Evolutionary conservation across 2,888 invertebrate species (phyloP).

Genomic region (Nemapogon koenigi): DNA sequence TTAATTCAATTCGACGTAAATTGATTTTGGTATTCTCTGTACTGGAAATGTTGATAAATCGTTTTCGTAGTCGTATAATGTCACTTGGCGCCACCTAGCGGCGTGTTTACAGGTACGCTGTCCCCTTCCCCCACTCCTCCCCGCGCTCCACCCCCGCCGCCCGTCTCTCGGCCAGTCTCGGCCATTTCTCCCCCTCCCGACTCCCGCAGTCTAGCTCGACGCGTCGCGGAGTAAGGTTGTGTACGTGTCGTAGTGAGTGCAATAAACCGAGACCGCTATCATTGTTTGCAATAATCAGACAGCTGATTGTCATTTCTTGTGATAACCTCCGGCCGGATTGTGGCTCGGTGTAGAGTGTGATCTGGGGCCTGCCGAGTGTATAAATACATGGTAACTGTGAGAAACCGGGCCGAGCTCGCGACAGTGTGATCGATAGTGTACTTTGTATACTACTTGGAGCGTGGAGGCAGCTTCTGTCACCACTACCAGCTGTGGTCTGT

Average conservation of each 20-base stretch:
- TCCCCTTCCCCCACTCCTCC: constrained; percentile 17
- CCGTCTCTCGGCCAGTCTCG: constrained; percentile 15
- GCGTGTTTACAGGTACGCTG: constrained; percentile 9
- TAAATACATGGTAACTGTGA: no score
- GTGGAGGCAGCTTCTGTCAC: no score
- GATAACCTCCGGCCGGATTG: constrained; percentile 1
- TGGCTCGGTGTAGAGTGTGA: no score
- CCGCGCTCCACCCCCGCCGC: constrained; percentile 22
- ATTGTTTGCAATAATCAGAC: constrained; percentile 55
- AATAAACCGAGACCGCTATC: constrained; percentile 29
- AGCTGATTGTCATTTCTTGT: constrained; percentile 35
- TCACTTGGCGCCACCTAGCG: constrained; percentile 43
- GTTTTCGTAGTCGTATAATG: no score
- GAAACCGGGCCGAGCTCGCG: no score
- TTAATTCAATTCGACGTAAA: no score
- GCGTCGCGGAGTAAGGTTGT: constrained; percentile 25
- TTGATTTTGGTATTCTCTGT: no score
- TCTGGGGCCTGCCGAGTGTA: no score
- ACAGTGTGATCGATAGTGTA: no score
- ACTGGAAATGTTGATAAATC: no score
- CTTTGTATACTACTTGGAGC: no score
- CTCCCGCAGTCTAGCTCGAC: constrained; percentile 42
- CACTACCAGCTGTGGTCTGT: no score
- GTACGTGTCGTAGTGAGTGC: constrained; percentile 11
- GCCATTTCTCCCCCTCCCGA: constrained; percentile 22